Conservation (phyloP, 2,797 vertebrate species). For the Pelodytes ibericus region DNA sequence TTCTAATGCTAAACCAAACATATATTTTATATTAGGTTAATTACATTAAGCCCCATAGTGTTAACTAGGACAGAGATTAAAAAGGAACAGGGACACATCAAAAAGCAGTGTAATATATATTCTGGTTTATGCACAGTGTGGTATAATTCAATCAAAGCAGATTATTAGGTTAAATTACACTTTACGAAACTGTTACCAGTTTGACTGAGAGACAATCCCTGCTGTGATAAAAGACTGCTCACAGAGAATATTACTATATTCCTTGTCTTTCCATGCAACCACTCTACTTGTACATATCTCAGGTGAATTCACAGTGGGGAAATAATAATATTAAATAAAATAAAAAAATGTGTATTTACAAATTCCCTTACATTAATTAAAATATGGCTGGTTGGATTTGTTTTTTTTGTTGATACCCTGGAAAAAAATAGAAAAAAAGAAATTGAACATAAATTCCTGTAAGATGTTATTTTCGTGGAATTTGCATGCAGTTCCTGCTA, state of each 20-base stretch:
- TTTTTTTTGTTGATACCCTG: no score
- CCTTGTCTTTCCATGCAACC: slow-evolving; percentile 10
- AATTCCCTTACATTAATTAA: background rate
- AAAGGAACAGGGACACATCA: slow-evolving; percentile 34
- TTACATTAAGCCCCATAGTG: slow-evolving; percentile 43
- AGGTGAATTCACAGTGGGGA: slow-evolving; percentile 17
- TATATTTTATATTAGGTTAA: slow-evolving; percentile 24
- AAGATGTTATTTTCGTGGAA: no score
- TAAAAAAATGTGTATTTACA: no score
- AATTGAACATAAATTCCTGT: no score
- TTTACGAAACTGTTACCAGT: slow-evolving; percentile 38
- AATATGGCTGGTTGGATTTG: background rate
- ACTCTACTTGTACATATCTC: background rate
- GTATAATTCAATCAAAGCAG: slow-evolving; percentile 48
- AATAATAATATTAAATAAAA: no score
- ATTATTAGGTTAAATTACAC: slow-evolving; percentile 57
- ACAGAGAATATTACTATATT: slow-evolving; percentile 39
- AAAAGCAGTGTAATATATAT: slow-evolving; percentile 38
- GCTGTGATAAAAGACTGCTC: slow-evolving; percentile 47
- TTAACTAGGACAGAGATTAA: slow-evolving; percentile 51
- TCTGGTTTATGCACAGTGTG: slow-evolving; percentile 35
- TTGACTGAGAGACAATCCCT: slow-evolving; percentile 30
- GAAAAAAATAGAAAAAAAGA: no score
- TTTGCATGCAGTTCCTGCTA: no score
- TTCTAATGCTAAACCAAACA: slow-evolving; percentile 23